Evolutionary conservation across 2,888 invertebrate species (phyloP), one percentile per base, ranked within the genome.

Genomic region (Catocala sponsa): DNA sequence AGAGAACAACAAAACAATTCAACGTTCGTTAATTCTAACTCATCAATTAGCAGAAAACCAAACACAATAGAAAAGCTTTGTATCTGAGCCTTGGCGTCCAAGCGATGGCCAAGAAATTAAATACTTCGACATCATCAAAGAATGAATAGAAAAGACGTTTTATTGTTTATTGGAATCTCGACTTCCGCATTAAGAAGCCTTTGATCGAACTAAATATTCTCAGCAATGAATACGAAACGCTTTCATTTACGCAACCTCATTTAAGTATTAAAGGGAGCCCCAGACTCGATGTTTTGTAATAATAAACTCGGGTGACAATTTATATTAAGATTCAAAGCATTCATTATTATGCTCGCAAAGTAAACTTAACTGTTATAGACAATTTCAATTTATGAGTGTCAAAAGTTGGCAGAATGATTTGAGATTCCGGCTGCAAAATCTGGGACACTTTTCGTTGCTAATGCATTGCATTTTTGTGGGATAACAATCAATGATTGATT

Each of bases 161-260:
- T 7, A 48, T 56, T 58, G 58, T 47, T 58, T 58, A 47, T 47
- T 58, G 52, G 41, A 46, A 52, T 58, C 35, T 35, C 33, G 32
- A 25, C 15, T 47, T 11, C 12, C 25, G 35, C n/a, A 15, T 11
- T 46, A 46, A 51, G 44, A 12, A 41, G 41, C 11, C 46, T 56
- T 56, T 49, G 42, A 56, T 52, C 52, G 52, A 41, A 2, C 33
- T 5, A 25, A n/a, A 49, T 52, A 38, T 38, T 13, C 5, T 42
- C 33, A 15, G 32, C 42, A 49, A 43, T 49, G 49, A 10, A 46
- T n/a, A 43, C n/a, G 38, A n/a, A 50, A 10, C 10, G 42, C 33
- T 43, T 57, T 50, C 13, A 57, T 50, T 57, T 35, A 44, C 50
- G 43, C 50, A 33, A 44, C 50, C 43, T 11, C 13, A 50, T 43